Base-by-base conservation (phyloP, 2,113 vertebrate genomes). In the Phylloscopus trochiloides region DNA sequence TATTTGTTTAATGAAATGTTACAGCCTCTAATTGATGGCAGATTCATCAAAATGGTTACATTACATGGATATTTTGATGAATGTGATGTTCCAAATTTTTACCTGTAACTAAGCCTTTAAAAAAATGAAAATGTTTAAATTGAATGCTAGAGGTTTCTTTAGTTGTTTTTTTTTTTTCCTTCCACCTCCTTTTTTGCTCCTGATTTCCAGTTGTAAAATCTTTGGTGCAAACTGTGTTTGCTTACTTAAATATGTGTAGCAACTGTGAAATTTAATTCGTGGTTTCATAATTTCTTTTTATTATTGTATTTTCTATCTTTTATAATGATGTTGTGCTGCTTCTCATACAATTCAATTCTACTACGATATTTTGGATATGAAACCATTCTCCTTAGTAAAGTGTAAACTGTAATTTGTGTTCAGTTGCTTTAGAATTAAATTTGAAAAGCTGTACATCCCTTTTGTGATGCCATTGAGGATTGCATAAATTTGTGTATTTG, bases 391-490 rank as follows among this genome's bases (percentile, higher is more conserved):
- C 29, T 84, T 95, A 94, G 28, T 31, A 19, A 92, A 76, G 29
- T 62, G 91, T 93, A 95, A 92, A 78, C 65, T 54, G 36, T 93
- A 65, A 97, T 95, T 96, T 95, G 42, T 83, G 28, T 96, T 95
- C 66, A 65, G 32, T 92, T 93, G 58, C 62, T 96, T 96, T 78
- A 84, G 43, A 85, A 62, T 91, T 86, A 94, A 96, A 95, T 89
- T 86, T 91, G 36, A 62, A 91, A 92, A 94, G 57, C 74, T 88
- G 61, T 93, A 10, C 24, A 40, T 90, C 20, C 51, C 20, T 90
- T 96, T 93, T 96, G 74, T 92, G 38, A 91, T 73, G 74, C n/a
- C 13, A 12, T 34, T 92, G 96, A 92, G 94, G 66, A 81, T 73
- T 81, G 31, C 21, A 24, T 90, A 92, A 86, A 95, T 68, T 50